Conservation (phyloP, 1,140 invertebrate genomes). For the Philotrypesis tridentata region DNA sequence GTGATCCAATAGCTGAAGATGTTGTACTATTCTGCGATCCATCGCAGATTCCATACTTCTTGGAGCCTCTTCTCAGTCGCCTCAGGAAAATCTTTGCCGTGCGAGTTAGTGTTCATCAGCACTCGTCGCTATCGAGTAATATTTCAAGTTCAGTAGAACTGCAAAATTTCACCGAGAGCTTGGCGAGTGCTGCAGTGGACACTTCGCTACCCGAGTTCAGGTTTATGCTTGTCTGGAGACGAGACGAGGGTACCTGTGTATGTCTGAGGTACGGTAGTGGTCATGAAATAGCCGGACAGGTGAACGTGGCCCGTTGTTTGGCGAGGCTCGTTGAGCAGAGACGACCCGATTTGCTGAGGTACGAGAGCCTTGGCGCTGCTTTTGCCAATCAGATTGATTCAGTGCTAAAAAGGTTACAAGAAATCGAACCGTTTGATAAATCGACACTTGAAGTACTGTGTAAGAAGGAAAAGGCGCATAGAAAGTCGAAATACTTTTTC, state of each 20-base stretch:
- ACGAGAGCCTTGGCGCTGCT: constrained; percentile 64
- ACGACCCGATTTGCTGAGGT: constrained; percentile 64
- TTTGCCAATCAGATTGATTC: constrained; percentile 73
- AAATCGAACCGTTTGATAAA: constrained; percentile 29
- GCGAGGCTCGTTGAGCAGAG: constrained; percentile 70
- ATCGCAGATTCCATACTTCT: constrained; percentile 68
- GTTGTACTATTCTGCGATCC: constrained; percentile 74
- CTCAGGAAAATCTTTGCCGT: constrained; percentile 60
- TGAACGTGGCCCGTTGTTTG: constrained; percentile 75
- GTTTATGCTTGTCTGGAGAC: constrained; percentile 74
- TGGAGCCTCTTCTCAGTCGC: constrained; percentile 67
- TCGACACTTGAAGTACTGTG: not conserved
- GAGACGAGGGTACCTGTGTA: constrained; percentile 17
- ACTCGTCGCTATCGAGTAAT: constrained; percentile 65
- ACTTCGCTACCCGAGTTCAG: constrained; percentile 50
- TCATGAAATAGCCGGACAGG: constrained; percentile 71
- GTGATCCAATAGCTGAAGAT: constrained; percentile 51
- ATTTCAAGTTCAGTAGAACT: constrained; percentile 52
- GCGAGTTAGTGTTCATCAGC: constrained; percentile 64
- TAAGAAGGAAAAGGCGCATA: not conserved
- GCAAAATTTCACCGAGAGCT: constrained; percentile 55
- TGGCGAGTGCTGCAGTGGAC: constrained; percentile 29
- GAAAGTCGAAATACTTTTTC: constrained; percentile 25
- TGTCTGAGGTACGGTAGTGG: constrained; percentile 55
- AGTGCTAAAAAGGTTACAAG: constrained; percentile 69